Evolutionary conservation across 2,113 vertebrate species (phyloP).

Genomic region (Nannobrachium achirus): DNA sequence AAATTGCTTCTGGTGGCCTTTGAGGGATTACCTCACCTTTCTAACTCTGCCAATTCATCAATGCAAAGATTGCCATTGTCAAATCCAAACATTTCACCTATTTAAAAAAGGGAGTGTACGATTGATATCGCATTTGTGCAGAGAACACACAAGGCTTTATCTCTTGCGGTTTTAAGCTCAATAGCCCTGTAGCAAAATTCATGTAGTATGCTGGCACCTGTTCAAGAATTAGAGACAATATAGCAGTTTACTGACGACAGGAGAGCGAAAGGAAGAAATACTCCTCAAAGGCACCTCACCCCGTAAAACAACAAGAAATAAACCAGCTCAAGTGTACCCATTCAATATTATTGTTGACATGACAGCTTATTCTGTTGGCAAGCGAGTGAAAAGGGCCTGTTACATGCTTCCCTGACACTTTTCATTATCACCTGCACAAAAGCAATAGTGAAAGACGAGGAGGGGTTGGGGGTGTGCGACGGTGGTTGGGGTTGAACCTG

Average conservation of each 20-base stretch:
- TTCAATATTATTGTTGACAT: conserved; percentile 65
- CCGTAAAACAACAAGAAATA: conserved; percentile 64
- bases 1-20: not conserved
- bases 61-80: conserved; percentile 22
- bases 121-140: conserved; percentile 55
- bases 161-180: conserved; percentile 31
- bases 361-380: conserved; percentile 77
- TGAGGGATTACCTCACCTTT: conserved; percentile 1
- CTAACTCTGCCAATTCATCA: conserved; percentile 13
- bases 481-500: conserved; percentile 37
- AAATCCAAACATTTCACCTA: conserved; percentile 23
- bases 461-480: conserved; percentile 23
- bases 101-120: conserved; percentile 25
- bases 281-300: conserved; percentile 51
- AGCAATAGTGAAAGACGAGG: conserved; percentile 82
- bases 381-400: conserved; percentile 77
- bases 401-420: conserved; percentile 85
- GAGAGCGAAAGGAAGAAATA: conserved; percentile 9
- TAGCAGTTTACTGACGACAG: conserved; percentile 32
- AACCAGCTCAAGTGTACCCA: conserved; percentile 54
- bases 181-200: conserved; percentile 50
- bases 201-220: conserved; percentile 51
- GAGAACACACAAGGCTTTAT: conserved; percentile 32
- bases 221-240: conserved; percentile 54
- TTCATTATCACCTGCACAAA: conserved; percentile 87